Evolutionary conservation across 2,113 vertebrate genomes (phyloP).

Genomic region (Melozone crissalis): DNA sequence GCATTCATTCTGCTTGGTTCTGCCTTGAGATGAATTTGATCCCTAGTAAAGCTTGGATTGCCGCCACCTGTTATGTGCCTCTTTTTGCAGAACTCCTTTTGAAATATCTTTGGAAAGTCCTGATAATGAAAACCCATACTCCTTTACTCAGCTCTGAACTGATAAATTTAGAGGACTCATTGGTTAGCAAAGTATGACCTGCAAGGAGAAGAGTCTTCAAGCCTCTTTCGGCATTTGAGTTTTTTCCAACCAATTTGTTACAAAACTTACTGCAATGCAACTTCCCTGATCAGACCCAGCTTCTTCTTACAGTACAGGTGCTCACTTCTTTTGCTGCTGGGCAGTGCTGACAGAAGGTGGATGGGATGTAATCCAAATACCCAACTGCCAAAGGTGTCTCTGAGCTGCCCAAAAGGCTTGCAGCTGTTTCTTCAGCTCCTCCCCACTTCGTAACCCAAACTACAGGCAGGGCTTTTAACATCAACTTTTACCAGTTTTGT

Average conservation of each 20-base stretch:
- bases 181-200: not conserved
- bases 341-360: not conserved
- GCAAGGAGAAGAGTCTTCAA: not conserved
- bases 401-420: accelerated
- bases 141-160: not conserved
- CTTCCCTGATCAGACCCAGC: not conserved
- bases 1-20: not conserved
- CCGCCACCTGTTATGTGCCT: not conserved
- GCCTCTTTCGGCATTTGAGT: accelerated
- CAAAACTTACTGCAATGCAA: not conserved
- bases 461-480: not conserved
- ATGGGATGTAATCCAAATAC: not conserved
- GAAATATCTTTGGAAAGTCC: not conserved
- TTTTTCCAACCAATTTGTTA: not conserved
- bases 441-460: not conserved
- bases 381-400: not conserved
- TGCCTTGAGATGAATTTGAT: not conserved
- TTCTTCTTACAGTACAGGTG: not conserved
- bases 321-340: not conserved
- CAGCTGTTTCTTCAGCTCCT: not conserved
- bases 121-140: not conserved
- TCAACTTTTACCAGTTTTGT: not conserved
- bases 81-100: not conserved
- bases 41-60: not conserved
- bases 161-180: not conserved